Conservation (phyloP, 2,113 vertebrate species). For the Limnothrissa miodon region DNA sequence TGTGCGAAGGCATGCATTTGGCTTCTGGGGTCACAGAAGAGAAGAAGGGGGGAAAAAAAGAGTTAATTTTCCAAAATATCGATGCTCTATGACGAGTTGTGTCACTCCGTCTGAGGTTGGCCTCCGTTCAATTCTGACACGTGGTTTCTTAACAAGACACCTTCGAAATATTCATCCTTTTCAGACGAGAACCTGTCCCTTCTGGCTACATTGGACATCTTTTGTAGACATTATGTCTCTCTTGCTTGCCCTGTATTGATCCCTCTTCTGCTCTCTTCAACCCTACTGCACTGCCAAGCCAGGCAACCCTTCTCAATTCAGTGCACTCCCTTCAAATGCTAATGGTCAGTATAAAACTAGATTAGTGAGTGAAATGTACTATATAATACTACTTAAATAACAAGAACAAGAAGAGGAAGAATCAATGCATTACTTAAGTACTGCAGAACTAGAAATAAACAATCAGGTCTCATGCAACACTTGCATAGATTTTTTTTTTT, state of each 20-base stretch:
- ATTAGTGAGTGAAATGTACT: conserved; percentile 60
- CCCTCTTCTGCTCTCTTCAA: neutral
- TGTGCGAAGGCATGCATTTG: conserved; percentile 59
- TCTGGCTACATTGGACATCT: neutral
- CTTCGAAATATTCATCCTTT: neutral
- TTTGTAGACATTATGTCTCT: neutral
- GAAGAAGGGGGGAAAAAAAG: neutral
- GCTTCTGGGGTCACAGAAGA: conserved; percentile 13
- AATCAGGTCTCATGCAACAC: conserved; percentile 77
- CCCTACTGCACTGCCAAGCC: neutral
- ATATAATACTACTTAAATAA: conserved; percentile 64
- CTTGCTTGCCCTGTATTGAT: neutral
- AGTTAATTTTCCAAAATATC: neutral
- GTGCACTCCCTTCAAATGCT: conserved; percentile 12
- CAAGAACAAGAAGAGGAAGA: conserved; percentile 51
- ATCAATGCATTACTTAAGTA: conserved; percentile 71
- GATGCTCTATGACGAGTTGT: neutral
- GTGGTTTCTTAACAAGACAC: neutral
- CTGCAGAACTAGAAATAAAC: conserved; percentile 70
- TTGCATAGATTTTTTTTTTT: conserved; percentile 76
- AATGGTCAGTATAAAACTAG: conserved; percentile 37
- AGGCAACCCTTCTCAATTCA: neutral
- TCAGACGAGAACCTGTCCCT: neutral
- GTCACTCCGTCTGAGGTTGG: neutral
- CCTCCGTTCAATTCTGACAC: neutral